phyloP scores from a whole-genome alignment of 2,113 vertebrate genomes.

The Plectropomus leopardus region DNA sequence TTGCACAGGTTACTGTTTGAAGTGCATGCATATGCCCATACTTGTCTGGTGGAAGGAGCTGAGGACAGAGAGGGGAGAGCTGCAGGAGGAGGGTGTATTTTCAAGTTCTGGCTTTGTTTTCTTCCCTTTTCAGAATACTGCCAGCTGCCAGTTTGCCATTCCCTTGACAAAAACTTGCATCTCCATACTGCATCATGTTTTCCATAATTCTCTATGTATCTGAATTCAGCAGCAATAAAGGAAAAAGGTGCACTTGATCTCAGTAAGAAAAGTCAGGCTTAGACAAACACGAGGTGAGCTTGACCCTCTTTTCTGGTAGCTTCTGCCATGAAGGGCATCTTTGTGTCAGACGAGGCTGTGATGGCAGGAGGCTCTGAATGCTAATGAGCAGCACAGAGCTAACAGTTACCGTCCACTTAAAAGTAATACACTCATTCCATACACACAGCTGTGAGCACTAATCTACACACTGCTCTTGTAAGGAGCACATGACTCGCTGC shows the following conservation, averaged over 20 bases:
- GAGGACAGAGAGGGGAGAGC: too few species aligned
- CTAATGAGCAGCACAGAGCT: conserved; percentile 52
- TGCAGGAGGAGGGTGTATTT: too few species aligned
- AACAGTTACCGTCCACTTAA: conserved; percentile 20
- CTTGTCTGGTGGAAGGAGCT: too few species aligned
- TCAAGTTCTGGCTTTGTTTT: too few species aligned
- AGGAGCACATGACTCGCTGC: conserved; percentile 33
- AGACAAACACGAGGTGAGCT: conserved; percentile 11
- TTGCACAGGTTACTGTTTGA: too few species aligned
- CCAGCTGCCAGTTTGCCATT: background rate
- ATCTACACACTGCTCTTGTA: background rate
- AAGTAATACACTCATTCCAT: background rate
- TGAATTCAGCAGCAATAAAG: background rate
- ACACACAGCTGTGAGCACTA: background rate
- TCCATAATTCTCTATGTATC: background rate
- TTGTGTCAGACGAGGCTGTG: conserved; percentile 53
- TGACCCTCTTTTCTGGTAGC: conserved; percentile 8
- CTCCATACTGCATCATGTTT: background rate
- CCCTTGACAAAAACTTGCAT: background rate
- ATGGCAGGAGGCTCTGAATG: conserved; percentile 40
- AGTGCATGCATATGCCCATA: too few species aligned
- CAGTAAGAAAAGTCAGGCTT: background rate
- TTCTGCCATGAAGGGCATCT: conserved; percentile 56
- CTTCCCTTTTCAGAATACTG: too few species aligned
- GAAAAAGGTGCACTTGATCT: background rate